These are phyloP conservation scores for Holothuria leucospilota DNA, from an alignment of 53 echinoderm and acorn worm species.

Conservation along the genomic window DNA sequence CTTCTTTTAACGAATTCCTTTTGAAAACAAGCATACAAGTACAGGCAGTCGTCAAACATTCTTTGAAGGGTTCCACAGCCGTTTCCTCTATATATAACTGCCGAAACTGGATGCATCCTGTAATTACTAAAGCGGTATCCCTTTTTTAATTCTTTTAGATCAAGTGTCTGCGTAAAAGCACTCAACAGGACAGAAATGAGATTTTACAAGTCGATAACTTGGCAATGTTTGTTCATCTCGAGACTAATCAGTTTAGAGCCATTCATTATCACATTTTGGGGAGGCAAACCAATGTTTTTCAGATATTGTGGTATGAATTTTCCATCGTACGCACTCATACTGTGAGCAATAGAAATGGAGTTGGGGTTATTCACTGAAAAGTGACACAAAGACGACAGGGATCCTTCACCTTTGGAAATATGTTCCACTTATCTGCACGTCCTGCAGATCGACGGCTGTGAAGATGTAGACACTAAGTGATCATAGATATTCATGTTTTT, in stretches of 20 bases:
- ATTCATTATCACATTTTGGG: too few species aligned
- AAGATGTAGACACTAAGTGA: background rate
- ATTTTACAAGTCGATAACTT: background rate
- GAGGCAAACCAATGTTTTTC: too few species aligned
- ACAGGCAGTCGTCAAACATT: conserved; percentile 67
- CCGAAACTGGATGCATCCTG: too few species aligned
- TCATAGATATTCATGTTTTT: too few species aligned
- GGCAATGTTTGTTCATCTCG: background rate
- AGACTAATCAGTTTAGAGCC: too few species aligned
- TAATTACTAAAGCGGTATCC: background rate
- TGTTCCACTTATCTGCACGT: background rate
- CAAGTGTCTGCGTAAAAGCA: background rate
- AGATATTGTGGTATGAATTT: background rate
- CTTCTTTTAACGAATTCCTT: conserved; percentile 24
- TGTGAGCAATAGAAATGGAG: too few species aligned
- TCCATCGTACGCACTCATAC: too few species aligned
- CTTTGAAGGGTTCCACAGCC: conserved; percentile 74
- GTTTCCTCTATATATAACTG: background rate
- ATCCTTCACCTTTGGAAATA: conserved; percentile 34
- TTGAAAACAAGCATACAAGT: conserved; percentile 40
- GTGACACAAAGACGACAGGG: conserved; percentile 37
- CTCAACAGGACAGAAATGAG: background rate
- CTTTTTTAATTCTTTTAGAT: background rate
- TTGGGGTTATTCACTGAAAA: background rate
- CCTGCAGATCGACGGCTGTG: background rate